Conservation (phyloP, 2,113 vertebrate genomes). For the Peucedramus taeniatus region DNA sequence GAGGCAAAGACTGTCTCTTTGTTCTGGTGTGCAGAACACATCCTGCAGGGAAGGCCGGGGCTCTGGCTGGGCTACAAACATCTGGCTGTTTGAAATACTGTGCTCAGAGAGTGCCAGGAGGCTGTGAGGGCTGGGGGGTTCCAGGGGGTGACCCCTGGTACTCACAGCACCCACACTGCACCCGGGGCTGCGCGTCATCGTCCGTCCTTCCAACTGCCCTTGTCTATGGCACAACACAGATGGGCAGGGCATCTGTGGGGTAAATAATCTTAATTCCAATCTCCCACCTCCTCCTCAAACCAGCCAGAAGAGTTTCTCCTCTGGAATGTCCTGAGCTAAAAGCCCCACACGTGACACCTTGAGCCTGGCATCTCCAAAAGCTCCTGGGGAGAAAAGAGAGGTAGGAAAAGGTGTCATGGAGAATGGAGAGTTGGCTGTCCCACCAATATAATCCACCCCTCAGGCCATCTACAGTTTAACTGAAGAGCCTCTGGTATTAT, state of each 20-base stretch:
- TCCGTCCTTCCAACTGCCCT: not conserved
- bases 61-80: not conserved
- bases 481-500: not conserved
- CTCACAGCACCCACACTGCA: accelerated
- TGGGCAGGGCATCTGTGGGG: not conserved
- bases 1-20: not conserved
- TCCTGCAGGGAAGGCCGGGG: not conserved
- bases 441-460: not conserved
- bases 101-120: not conserved
- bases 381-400: not conserved
- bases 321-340: not conserved
- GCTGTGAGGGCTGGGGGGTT: not conserved
- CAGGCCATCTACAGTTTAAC: not conserved
- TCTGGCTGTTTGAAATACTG: not conserved
- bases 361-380: not conserved
- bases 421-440: not conserved
- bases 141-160: not conserved
- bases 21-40: not conserved
- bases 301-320: not conserved
- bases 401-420: not conserved
- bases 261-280: not conserved
- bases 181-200: accelerated
- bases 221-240: accelerated
- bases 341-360: accelerated
- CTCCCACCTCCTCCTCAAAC: not conserved